Evolutionary conservation across 2,888 invertebrate genomes (phyloP).

Genomic region (Pseudoips prasinana): DNA sequence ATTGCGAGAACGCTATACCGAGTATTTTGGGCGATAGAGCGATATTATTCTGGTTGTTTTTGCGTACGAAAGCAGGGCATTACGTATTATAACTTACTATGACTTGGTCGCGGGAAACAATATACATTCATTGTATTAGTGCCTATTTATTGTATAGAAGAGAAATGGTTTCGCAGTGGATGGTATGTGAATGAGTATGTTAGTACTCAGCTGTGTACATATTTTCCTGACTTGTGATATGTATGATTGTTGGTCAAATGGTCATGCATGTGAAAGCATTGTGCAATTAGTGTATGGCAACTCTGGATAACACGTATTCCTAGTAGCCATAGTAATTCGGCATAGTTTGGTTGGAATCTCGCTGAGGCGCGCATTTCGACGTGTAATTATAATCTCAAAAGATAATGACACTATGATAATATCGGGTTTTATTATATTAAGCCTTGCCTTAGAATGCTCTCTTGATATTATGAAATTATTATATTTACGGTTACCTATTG

Average conservation of each 20-base stretch:
- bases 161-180: conserved; percentile 31
- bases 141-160: conserved; percentile 48
- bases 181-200: conserved; percentile 30
- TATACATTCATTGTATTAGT: conserved; percentile 45
- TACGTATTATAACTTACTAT: conserved; percentile 28
- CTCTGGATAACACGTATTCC: conserved; percentile 16
- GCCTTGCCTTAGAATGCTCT: conserved; percentile 80
- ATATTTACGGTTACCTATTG: conserved; percentile 79
- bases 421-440: conserved; percentile 44
- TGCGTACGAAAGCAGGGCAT: conserved; percentile 37
- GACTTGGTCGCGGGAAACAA: conserved; percentile 35
- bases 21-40: no score
- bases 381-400: conserved; percentile 42
- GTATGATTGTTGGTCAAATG: conserved; percentile 42
- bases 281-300: conserved; percentile 32
- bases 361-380: conserved; percentile 21
- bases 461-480: conserved; percentile 75
- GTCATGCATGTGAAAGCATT: conserved; percentile 34
- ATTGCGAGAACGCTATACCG: no score
- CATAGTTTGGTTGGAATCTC: conserved; percentile 16
- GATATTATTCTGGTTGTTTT: no score
- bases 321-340: conserved; percentile 17
- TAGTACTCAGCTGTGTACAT: conserved; percentile 33
- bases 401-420: conserved; percentile 39
- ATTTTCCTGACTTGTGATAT: conserved; percentile 49